These are phyloP conservation scores for Marronus borbonicus DNA, from an alignment of 2,888 invertebrate species.

Conservation along the genomic window DNA sequence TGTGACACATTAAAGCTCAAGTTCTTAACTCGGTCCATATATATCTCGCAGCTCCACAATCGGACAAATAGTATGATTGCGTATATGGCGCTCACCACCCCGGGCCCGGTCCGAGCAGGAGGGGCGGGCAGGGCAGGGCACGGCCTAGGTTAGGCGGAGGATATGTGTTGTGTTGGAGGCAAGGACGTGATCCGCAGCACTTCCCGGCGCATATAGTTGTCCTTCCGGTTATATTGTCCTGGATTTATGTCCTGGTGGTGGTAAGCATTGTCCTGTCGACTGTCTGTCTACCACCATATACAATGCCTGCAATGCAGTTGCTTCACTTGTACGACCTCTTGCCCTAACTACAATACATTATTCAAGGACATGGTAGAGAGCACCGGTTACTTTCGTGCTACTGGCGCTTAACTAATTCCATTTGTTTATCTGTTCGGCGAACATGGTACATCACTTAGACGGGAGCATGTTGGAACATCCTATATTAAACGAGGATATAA, in stretches of 20 bases:
- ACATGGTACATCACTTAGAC: constrained; percentile 51
- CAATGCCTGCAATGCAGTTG: constrained; percentile 67
- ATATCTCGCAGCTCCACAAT: constrained; percentile 45
- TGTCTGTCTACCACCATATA: constrained; percentile 64
- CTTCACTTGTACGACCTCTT: constrained; percentile 58
- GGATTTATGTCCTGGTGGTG: constrained; percentile 67
- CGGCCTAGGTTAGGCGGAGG: constrained; percentile 46
- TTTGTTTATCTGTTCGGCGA: constrained; percentile 51
- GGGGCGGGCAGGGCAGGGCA: constrained; percentile 1
- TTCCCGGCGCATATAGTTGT: constrained; percentile 66
- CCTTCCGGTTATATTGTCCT: constrained; percentile 68
- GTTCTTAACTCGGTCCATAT: constrained; percentile 50
- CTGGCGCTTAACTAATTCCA: constrained; percentile 51
- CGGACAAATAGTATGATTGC: constrained; percentile 54
- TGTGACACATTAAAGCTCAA: constrained; percentile 48
- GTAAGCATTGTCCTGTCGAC: constrained; percentile 67
- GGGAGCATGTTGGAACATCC: background rate
- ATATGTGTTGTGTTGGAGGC: constrained; percentile 63
- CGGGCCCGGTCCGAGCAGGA: constrained; percentile 1
- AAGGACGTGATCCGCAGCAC: constrained; percentile 66
- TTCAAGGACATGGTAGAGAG: constrained; percentile 54
- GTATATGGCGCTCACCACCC: constrained; percentile 46
- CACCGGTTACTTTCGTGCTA: constrained; percentile 53
- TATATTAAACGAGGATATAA: too few relatives aligned
- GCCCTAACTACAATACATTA: constrained; percentile 52